These are phyloP conservation scores for Monochamus saltuarius DNA, from an alignment of 1,140 invertebrate species.

Conservation along the genomic window DNA sequence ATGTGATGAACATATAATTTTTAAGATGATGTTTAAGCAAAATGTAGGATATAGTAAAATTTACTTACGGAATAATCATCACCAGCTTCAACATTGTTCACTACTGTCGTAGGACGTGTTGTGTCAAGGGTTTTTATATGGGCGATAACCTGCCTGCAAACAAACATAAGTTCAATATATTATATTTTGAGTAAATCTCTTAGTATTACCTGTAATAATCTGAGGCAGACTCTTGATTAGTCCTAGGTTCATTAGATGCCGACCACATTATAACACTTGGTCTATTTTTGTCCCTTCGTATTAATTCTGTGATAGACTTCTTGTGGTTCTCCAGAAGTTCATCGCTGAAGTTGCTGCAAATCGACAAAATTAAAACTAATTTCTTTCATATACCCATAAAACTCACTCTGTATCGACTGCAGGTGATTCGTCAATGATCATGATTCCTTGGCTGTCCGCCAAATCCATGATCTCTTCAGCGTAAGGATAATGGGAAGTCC, in stretches of 20 bases:
- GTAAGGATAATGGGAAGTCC: conserved; percentile 98
- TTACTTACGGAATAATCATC: conserved; percentile 25
- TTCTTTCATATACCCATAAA: conserved; percentile 1
- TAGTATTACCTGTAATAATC: conserved; percentile 26
- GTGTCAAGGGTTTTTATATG: conserved; percentile 71
- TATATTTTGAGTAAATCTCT: conserved; percentile 26
- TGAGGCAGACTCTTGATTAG: conserved; percentile 63
- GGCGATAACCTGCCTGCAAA: conserved; percentile 62
- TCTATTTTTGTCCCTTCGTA: conserved; percentile 88
- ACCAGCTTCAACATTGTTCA: conserved; percentile 27
- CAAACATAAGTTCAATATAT: conserved; percentile 4
- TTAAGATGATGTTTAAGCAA: too few relatives aligned
- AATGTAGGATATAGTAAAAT: too few relatives aligned
- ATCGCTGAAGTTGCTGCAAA: conserved; percentile 11
- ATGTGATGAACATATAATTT: too few relatives aligned
- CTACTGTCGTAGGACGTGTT: conserved; percentile 75
- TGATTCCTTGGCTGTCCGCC: conserved; percentile 89
- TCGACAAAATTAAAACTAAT: not conserved
- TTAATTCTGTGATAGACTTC: conserved; percentile 77
- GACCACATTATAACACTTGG: conserved; percentile 96
- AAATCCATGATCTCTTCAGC: conserved; percentile 95
- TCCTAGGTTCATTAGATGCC: conserved; percentile 87
- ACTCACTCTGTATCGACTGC: conserved; percentile 79
- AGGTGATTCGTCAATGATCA: conserved; percentile 94
- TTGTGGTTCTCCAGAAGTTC: conserved; percentile 75